Evolutionary conservation across 2,888 invertebrate species (phyloP), one percentile per base, ranked within the genome.

Genomic region (Limenitis camilla): DNA sequence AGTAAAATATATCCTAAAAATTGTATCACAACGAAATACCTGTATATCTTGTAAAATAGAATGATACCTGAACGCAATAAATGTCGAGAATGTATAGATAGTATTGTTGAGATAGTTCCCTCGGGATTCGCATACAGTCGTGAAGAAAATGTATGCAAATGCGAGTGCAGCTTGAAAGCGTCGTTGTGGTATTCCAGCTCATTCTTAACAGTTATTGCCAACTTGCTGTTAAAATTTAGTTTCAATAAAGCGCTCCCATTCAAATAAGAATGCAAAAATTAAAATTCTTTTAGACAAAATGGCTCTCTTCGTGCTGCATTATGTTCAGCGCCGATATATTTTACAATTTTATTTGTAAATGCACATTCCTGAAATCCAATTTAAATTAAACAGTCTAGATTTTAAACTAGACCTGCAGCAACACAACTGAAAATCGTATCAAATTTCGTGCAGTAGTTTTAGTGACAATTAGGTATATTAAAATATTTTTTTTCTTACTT

Each of bases 131-230:
- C 39, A 8, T 40, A 50, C 47, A 31, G 48, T 52, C 39, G 41
- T 38, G 49, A 45, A 55, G 52, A 52, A 55, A 55, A 55, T 55
- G 44, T 45, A 55, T 55, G 55, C 49, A 52, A 55, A 55, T 55
- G 52, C 38, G 33, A 39, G 45, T 49, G 42, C 52, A 55, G 30
- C 49, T 55, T 38, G 32, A 52, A 31, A 49, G 41, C 48, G 33
- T 41, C 42, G 40, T 44, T 41, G 48, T 36, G 55, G 51, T 44
- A 51, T 55, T 55, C 40, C 30, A 38, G 32, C 28, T 28, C 39
- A 29, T 44, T 31, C 28, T 19, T 11, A 50, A 28, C 5, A 41
- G 39, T 44, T 44, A 29, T 32, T 38, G 36, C 35, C 39, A 9
- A 39, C n/a, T 50, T 19, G 9, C 38, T 50, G 36, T 31, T 31